These are phyloP conservation scores for Drosophila phalerata DNA, from an alignment of 2,888 invertebrate genomes.

Conservation along the genomic window DNA sequence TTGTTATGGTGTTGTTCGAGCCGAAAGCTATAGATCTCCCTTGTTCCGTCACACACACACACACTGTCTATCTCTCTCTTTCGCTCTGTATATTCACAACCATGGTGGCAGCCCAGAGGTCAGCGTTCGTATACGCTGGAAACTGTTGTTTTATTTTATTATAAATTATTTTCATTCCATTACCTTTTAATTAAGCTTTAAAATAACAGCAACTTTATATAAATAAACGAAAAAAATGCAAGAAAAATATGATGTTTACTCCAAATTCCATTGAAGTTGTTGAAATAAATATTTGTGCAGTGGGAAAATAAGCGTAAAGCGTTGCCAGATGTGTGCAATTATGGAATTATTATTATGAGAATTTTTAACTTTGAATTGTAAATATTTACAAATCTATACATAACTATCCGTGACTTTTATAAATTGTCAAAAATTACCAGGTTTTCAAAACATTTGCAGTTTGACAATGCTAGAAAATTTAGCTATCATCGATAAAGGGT, in stretches of 20 bases:
- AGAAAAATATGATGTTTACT: not conserved
- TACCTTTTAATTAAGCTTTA: conserved; percentile 67
- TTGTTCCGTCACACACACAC: not conserved
- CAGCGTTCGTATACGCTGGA: conserved; percentile 22
- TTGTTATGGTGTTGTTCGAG: conserved; percentile 44
- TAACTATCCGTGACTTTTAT: too few species aligned
- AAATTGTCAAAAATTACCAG: too few species aligned
- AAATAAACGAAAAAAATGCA: conserved; percentile 45
- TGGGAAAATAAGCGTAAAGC: not conserved
- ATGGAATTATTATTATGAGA: not conserved
- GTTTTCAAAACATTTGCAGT: too few species aligned
- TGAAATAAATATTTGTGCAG: not conserved
- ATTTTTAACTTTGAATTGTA: too few species aligned
- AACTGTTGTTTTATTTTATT: conserved; percentile 48
- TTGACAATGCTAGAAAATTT: too few species aligned
- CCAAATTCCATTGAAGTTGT: conserved; percentile 20
- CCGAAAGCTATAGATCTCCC: conserved; percentile 9
- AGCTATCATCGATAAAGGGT: too few species aligned
- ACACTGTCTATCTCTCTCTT: not conserved
- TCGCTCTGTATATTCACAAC: conserved; percentile 12
- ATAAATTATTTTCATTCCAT: conserved; percentile 68
- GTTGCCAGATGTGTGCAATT: not conserved
- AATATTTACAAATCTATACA: too few species aligned
- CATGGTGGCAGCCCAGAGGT: conserved; percentile 24
- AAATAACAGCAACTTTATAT: conserved; percentile 54